A percentile compares a stretch with the other conserved stretches of the same genome.
Evolutionary conservation across 1,140 invertebrate species (phyloP).

Genomic region (Bombyx mori): ASM3026992v2 NC_085113.1:11965501-11966000

Average conservation of each 20-base stretch:
- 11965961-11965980: no score
- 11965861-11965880: conserved; percentile 18
- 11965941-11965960: no score
- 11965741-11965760: conserved; percentile 9
- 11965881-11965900: conserved; percentile 25
- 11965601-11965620: no score
- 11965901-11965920: conserved; percentile 31
- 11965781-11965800: conserved; percentile 17
- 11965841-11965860: conserved; percentile 29
- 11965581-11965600: neutral
- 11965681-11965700: conserved; percentile 54
- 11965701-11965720: conserved; percentile 59
- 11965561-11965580: no score
- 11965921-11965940: no score
- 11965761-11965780: conserved; percentile 12
- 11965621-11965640: no score
- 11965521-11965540: no score
- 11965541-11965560: no score
- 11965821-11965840: conserved; percentile 17
- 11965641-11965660: conserved; percentile 12
- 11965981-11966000: no score
- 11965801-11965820: conserved; percentile 15
- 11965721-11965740: conserved; percentile 49
- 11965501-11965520: no score
- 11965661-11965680: conserved; percentile 21